phyloP scores from a whole-genome alignment of 2,113 vertebrate species.

The Sialia sialis region DNA sequence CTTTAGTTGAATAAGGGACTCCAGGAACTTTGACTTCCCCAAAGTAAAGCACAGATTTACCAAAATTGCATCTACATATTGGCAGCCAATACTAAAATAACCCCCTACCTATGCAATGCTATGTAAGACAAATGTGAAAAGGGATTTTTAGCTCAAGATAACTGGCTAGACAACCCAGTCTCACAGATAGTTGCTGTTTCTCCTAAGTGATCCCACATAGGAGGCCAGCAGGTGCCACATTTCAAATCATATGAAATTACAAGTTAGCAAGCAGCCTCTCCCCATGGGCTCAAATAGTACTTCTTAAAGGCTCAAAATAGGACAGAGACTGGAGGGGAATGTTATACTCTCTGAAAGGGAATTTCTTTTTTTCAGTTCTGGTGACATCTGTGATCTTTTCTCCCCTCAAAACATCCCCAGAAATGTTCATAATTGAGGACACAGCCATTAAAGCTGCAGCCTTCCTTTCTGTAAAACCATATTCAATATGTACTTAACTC shows the following conservation, averaged over 20 bases:
- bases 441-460: background rate
- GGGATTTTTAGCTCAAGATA: constrained; percentile 55
- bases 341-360: background rate
- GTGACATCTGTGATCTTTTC: background rate
- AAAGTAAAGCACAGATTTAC: background rate
- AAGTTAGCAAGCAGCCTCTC: constrained; percentile 68
- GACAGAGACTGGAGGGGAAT: constrained; percentile 27
- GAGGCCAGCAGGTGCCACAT: constrained; percentile 69
- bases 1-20: background rate
- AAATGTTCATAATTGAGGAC: constrained; percentile 11
- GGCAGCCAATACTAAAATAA: constrained; percentile 10
- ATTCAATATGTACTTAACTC: background rate
- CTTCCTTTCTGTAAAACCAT: background rate
- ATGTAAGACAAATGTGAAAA: background rate
- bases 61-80: constrained; percentile 22
- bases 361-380: constrained; percentile 20
- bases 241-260: constrained; percentile 79
- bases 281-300: constrained; percentile 63
- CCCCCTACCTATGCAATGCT: background rate
- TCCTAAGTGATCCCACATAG: constrained; percentile 53
- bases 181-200: constrained; percentile 49
- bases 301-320: constrained; percentile 61
- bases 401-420: background rate
- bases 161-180: constrained; percentile 17
- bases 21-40: background rate